A percentile compares a stretch with the other conserved stretches of the same genome.
phyloP scores from a whole-genome alignment of 2,888 invertebrate genomes.

The Agrotis ipsilon region DNA sequence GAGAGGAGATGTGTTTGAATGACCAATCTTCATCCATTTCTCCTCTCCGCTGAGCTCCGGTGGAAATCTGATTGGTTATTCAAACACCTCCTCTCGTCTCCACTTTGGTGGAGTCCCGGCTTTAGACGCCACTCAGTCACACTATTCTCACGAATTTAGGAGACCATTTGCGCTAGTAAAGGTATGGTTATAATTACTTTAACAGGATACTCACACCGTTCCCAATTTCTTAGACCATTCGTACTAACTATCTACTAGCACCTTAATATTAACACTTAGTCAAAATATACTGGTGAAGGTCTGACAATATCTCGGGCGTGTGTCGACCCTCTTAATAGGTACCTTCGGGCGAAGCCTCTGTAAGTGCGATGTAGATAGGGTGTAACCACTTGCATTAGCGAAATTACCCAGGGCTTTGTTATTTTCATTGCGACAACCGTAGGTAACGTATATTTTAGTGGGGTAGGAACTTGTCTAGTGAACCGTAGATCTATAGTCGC shows the following conservation, averaged over 20 bases:
- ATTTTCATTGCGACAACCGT: conserved; percentile 88
- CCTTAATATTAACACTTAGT: conserved; percentile 84
- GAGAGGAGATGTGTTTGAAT: no score
- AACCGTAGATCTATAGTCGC: conserved; percentile 52
- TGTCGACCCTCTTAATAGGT: conserved; percentile 87
- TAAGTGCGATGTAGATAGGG: conserved; percentile 89
- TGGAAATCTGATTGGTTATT: no score
- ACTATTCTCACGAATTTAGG: conserved; percentile 11
- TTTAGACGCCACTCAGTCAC: not conserved
- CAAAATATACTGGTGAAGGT: conserved; percentile 83
- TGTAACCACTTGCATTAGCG: conserved; percentile 90
- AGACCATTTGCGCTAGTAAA: not conserved
- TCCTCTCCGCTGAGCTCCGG: no score
- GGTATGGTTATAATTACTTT: conserved; percentile 33
- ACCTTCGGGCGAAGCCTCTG: conserved; percentile 81
- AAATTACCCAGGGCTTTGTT: conserved; percentile 90
- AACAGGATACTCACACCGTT: conserved; percentile 25
- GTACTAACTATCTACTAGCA: conserved; percentile 67
- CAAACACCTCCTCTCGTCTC: no score
- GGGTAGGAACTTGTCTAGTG: conserved; percentile 68
- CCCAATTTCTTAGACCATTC: conserved; percentile 67
- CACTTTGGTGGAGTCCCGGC: no score
- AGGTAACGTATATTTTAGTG: conserved; percentile 72
- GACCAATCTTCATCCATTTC: no score
- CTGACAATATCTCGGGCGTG: conserved; percentile 78